A percentile compares a stretch with the other conserved stretches of the same genome.
These are phyloP conservation scores for Loriculus beryllinus DNA, from an alignment of 2,797 vertebrate species.

Conservation along the genomic window DNA sequence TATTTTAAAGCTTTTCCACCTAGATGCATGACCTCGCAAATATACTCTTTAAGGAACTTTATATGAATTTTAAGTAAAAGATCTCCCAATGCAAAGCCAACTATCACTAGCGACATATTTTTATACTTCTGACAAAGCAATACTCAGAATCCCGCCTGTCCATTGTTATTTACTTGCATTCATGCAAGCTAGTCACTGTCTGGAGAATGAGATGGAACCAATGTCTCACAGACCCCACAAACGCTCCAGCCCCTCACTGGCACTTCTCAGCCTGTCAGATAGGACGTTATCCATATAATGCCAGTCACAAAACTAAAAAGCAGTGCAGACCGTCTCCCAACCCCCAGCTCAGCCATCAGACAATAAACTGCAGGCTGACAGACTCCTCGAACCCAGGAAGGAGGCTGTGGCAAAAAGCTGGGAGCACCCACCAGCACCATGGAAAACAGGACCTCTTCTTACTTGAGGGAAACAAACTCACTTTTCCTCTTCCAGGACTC, in stretches of 20 bases:
- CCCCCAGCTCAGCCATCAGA: not conserved
- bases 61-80: not conserved
- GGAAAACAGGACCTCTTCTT: not conserved
- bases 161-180: not conserved
- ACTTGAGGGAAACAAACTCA: not conserved
- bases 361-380: not conserved
- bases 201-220: not conserved
- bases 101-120: not conserved
- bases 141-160: not conserved
- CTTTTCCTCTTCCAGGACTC: not conserved
- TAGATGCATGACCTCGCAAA: not conserved
- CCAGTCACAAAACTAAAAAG: not conserved
- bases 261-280: not conserved
- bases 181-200: not conserved
- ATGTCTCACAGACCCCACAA: accelerated
- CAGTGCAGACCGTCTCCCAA: not conserved
- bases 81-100: not conserved
- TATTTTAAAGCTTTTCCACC: not conserved
- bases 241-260: not conserved
- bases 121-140: not conserved
- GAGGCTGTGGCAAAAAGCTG: not conserved
- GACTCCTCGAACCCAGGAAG: not conserved
- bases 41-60: not conserved
- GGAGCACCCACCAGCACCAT: not conserved
- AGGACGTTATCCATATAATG: accelerated